Percentiles rank a stretch among this genome's conserved stretches.
Evolutionary conservation across 2,797 vertebrate genomes (phyloP).

Genomic region (Gadopsis marmoratus): DNA sequence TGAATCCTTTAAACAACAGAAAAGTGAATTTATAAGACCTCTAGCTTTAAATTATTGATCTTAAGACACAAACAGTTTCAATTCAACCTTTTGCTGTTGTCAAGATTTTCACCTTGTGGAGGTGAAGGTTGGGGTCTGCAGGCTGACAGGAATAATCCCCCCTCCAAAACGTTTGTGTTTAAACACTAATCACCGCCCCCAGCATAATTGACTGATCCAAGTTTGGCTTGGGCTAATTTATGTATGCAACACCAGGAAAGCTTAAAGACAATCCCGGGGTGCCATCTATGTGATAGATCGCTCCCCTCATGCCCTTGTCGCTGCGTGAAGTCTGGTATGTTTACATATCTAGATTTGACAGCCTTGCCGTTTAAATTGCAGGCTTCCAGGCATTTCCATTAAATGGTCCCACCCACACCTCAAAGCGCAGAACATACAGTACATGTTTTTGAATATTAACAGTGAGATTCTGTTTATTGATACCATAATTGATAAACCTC

Average conservation of each 20-base stretch:
- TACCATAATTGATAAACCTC: conserved; percentile 9
- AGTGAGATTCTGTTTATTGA: conserved; percentile 9
- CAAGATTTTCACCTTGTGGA: conserved; percentile 65
- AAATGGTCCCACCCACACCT: conserved; percentile 39
- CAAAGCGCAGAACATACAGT: conserved; percentile 15
- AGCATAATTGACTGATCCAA: conserved; percentile 80
- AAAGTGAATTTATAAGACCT: conserved; percentile 31
- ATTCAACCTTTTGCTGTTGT: conserved; percentile 37
- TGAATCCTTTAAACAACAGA: conserved; percentile 29
- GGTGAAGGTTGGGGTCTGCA: conserved; percentile 79
- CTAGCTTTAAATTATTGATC: conserved; percentile 5
- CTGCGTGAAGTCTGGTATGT: conserved; percentile 67
- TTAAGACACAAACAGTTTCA: conserved; percentile 31
- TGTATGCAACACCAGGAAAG: conserved; percentile 79
- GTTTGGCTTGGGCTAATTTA: conserved; percentile 82
- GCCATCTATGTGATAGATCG: conserved; percentile 80
- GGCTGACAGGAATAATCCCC: conserved; percentile 83
- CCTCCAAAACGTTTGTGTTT: conserved; percentile 81
- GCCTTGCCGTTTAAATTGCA: conserved; percentile 55
- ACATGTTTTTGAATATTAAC: conserved; percentile 23
- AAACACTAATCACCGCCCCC: conserved; percentile 82
- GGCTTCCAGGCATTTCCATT: conserved; percentile 50
- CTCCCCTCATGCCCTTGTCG: conserved; percentile 63
- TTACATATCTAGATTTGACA: conserved; percentile 72
- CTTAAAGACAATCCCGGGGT: conserved; percentile 83